Evolutionary conservation across 2,888 invertebrate genomes (phyloP).

Genomic region (Eupithecia exiguata): DNA sequence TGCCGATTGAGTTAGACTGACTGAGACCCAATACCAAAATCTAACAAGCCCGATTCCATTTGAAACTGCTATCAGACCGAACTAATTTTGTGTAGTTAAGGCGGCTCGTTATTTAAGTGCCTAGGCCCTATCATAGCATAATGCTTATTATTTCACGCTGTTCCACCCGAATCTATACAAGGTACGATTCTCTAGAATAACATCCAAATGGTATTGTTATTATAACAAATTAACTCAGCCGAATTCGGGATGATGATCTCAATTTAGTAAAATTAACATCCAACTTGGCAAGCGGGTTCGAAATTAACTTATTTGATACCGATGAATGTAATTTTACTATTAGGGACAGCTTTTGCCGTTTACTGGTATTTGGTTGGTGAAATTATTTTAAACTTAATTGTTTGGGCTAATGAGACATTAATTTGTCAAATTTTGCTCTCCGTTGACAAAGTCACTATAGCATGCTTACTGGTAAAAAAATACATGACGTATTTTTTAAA

Average conservation of each 20-base stretch:
- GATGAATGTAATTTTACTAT: conserved; percentile 24
- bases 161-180: conserved; percentile 34
- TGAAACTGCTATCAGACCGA: neutral
- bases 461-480: neutral
- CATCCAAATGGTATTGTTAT: conserved; percentile 44
- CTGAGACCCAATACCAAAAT: neutral
- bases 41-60: neutral
- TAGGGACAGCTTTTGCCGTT: neutral
- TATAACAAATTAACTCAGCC: conserved; percentile 43
- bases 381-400: neutral
- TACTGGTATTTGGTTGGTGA: neutral
- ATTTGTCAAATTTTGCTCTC: neutral
- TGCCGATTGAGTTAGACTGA: no score
- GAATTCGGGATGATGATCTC: conserved; percentile 42
- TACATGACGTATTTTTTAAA: no score
- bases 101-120: neutral
- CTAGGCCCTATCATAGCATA: conserved; percentile 42
- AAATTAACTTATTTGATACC: conserved; percentile 39
- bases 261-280: conserved; percentile 46
- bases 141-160: conserved; percentile 50
- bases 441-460: neutral
- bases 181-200: conserved; percentile 36
- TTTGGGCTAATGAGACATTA: neutral
- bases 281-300: conserved; percentile 39
- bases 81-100: neutral